Evolutionary conservation across 2,888 invertebrate species (phyloP).

Genomic region (Callimorpha dominula): DNA sequence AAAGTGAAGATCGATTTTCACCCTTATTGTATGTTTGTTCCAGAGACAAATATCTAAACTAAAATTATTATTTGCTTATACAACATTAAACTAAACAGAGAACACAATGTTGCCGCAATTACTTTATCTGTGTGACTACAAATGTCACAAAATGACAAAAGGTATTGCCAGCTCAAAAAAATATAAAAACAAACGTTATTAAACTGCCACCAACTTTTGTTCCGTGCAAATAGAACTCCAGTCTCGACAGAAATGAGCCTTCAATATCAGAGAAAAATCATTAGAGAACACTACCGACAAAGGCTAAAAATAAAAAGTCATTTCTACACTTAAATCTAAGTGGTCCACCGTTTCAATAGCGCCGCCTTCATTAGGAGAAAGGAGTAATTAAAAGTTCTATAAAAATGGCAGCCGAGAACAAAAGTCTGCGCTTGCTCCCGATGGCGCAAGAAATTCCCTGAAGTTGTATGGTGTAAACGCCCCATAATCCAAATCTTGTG

Average conservation of each 20-base stretch:
- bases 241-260: slow-evolving; percentile 27
- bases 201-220: slow-evolving; percentile 2
- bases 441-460: slow-evolving; percentile 34
- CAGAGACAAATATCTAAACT: too few relatives aligned
- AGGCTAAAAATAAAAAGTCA: slow-evolving; percentile 74
- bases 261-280: slow-evolving; percentile 48
- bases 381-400: slow-evolving; percentile 82
- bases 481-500: slow-evolving; percentile 67
- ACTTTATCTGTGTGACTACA: neutral
- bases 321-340: slow-evolving; percentile 76
- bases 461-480: slow-evolving; percentile 65
- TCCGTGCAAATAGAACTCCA: slow-evolving; percentile 28
- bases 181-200: neutral
- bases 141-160: neutral
- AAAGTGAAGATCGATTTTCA: too few relatives aligned
- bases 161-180: slow-evolving; percentile 36
- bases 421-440: slow-evolving; percentile 47
- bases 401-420: slow-evolving; percentile 64
- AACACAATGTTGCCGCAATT: neutral
- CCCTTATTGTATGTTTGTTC: too few relatives aligned
- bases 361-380: slow-evolving; percentile 78
- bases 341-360: slow-evolving; percentile 73
- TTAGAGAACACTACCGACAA: slow-evolving; percentile 55
- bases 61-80: too few relatives aligned
- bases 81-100: too few relatives aligned